phyloP scores from a whole-genome alignment of 2,113 vertebrate species.

The Aix galericulata region DNA sequence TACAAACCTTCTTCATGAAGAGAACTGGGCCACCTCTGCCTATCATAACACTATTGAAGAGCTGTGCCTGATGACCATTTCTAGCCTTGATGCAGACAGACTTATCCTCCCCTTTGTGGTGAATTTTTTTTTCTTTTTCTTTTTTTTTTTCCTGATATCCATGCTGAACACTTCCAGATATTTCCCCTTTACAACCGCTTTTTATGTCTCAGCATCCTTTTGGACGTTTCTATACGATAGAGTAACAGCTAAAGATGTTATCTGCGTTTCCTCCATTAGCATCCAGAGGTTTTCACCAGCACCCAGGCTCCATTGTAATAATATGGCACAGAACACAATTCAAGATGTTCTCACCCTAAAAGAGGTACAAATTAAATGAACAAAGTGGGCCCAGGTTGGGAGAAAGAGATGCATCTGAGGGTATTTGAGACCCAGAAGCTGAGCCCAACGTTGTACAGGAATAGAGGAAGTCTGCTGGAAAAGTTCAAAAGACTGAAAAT shows the following conservation, averaged over 20 bases:
- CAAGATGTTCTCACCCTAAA: not conserved
- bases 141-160: not conserved
- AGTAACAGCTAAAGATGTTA: not conserved
- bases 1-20: not conserved
- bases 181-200: not conserved
- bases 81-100: not conserved
- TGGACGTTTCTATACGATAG: not conserved
- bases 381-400: not conserved
- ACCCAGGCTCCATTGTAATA: not conserved
- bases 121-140: not conserved
- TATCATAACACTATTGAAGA: not conserved
- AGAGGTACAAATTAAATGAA: not conserved
- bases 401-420: not conserved
- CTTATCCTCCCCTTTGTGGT: not conserved
- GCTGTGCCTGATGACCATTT: not conserved
- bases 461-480: not conserved
- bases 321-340: not conserved
- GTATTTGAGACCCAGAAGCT: not conserved
- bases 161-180: not conserved
- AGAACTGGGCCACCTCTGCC: not conserved
- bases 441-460: not conserved
- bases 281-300: not conserved
- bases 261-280: not conserved
- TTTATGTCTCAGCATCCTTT: not conserved
- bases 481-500: conserved; percentile 3